Evolutionary conservation across 2,888 invertebrate species (phyloP).

Genomic region (Limnephilus lunatus): DNA sequence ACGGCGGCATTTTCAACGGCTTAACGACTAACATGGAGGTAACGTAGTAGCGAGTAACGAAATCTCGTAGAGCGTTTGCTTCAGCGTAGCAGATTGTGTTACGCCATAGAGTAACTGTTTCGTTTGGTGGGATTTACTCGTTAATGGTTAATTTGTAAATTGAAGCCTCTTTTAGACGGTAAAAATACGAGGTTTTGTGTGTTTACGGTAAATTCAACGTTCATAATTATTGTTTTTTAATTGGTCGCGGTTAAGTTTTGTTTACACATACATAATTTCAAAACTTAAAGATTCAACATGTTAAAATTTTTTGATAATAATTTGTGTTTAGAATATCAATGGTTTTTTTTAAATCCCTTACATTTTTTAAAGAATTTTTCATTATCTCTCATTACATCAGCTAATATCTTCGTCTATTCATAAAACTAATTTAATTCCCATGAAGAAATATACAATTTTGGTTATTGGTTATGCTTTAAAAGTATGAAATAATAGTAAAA

Average conservation of each 20-base stretch:
- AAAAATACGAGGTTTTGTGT: not conserved
- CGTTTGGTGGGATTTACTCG: not conserved
- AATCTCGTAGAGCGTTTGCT: not conserved
- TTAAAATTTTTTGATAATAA: too few species aligned
- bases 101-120: not conserved
- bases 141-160: not conserved
- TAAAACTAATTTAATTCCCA: not conserved
- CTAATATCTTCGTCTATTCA: not conserved
- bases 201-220: not conserved
- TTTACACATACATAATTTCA: too few species aligned
- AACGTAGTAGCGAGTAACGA: not conserved
- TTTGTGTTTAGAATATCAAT: too few species aligned
- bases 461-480: too few species aligned
- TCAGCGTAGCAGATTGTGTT: not conserved
- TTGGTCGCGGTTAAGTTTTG: too few species aligned
- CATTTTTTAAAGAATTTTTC: too few species aligned
- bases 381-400: too few species aligned
- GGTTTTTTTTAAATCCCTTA: too few species aligned
- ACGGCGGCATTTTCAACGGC: conserved; percentile 16
- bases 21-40: not conserved
- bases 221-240: too few species aligned
- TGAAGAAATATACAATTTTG: not conserved
- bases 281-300: too few species aligned
- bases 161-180: not conserved
- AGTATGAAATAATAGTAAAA: not conserved